A percentile compares a stretch with the other conserved stretches of the same genome.
Evolutionary conservation across 2,888 invertebrate genomes (phyloP).

Genomic region (Ferdinandea cuprea): DNA sequence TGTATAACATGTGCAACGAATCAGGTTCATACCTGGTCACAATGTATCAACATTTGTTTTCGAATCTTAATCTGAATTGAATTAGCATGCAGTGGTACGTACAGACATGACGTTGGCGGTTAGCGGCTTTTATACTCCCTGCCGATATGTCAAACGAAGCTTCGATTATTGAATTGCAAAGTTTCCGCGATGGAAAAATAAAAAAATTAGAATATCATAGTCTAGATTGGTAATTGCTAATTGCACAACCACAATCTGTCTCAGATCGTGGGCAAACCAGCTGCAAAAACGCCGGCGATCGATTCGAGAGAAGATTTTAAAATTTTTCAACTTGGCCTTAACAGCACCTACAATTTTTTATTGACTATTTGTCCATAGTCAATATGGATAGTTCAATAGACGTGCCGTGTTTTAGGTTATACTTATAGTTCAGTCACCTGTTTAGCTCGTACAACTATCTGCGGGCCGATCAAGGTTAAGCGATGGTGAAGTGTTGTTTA

Average conservation of each 20-base stretch:
- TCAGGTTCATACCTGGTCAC: conserved; percentile 59
- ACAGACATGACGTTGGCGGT: conserved; percentile 46
- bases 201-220: conserved; percentile 57
- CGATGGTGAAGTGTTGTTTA: conserved; percentile 1
- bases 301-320: conserved; percentile 20
- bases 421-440: conserved; percentile 4
- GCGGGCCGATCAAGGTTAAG: conserved; percentile 28
- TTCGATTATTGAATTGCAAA: conserved; percentile 48
- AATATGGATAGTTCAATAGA: conserved; percentile 4
- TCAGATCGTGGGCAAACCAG: conserved; percentile 50
- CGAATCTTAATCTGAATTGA: conserved; percentile 58
- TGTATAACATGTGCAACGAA: conserved; percentile 37
- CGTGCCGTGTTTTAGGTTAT: conserved; percentile 15
- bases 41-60: conserved; percentile 15
- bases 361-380: not conserved
- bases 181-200: conserved; percentile 52
- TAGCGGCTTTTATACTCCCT: conserved; percentile 33
- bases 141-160: conserved; percentile 54
- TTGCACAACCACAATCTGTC: conserved; percentile 14
- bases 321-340: conserved; percentile 12
- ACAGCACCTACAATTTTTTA: conserved; percentile 27
- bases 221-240: conserved; percentile 48
- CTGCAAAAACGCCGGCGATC: conserved; percentile 46
- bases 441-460: conserved; percentile 2
- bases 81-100: conserved; percentile 61